phyloP scores from a whole-genome alignment of 2,113 vertebrate species.

The Oostethus manadensis region DNA sequence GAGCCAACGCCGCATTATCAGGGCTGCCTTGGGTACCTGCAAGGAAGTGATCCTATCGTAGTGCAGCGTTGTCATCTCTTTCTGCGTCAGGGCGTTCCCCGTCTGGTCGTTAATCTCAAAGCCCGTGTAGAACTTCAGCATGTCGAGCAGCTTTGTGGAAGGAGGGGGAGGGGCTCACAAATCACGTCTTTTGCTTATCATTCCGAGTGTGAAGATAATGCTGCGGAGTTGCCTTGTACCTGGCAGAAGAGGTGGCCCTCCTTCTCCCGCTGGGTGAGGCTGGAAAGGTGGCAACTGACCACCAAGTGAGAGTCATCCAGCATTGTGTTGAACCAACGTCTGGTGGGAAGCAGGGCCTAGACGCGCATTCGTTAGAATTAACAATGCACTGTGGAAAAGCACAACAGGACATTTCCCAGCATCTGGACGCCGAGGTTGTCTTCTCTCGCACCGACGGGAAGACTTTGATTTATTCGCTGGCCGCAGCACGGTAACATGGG shows the following conservation, averaged over 20 bases:
- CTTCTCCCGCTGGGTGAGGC: constrained; percentile 80
- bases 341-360: constrained; percentile 91
- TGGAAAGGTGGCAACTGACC: constrained; percentile 90
- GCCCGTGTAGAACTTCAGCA: constrained; percentile 98
- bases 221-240: constrained; percentile 60
- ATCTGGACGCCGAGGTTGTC: constrained; percentile 14
- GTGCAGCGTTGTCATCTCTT: constrained; percentile 97
- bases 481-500: constrained; percentile 11
- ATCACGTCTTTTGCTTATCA: background rate
- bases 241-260: constrained; percentile 98
- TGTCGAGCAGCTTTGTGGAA: constrained; percentile 84
- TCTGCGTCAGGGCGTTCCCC: constrained; percentile 90
- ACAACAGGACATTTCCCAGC: constrained; percentile 21
- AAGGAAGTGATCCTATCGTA: constrained; percentile 96
- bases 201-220: background rate
- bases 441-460: constrained; percentile 5
- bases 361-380: background rate
- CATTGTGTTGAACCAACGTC: constrained; percentile 96
- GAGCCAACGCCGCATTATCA: too few relatives aligned
- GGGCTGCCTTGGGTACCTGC: constrained; percentile 73
- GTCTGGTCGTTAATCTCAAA: constrained; percentile 99
- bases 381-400: constrained; percentile 1
- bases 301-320: constrained; percentile 92
- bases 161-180: constrained; percentile 5
- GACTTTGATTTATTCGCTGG: constrained; percentile 16